phyloP scores from a whole-genome alignment of 2,113 vertebrate species.

The Laticauda laticaudata region DNA sequence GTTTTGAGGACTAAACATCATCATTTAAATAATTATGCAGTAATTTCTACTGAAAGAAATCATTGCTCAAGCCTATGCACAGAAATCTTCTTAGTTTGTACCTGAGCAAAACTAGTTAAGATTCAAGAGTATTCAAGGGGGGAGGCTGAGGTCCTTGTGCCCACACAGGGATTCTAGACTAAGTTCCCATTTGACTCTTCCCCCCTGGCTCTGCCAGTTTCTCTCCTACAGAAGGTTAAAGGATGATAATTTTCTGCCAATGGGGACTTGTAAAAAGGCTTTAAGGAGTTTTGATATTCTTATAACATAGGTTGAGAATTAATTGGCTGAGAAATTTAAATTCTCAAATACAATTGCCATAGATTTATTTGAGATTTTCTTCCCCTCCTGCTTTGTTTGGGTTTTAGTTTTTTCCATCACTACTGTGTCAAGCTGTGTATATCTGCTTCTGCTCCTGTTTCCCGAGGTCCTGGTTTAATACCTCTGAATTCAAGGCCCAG shows the following conservation, averaged over 20 bases:
- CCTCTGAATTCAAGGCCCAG: conserved; percentile 55
- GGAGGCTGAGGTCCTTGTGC: not conserved
- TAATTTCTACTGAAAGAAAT: not conserved
- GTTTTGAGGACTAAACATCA: not conserved
- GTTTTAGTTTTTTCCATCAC: conserved; percentile 43
- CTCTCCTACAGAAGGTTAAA: not conserved
- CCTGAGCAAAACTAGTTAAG: not conserved
- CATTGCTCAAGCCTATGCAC: not conserved
- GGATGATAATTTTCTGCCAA: not conserved
- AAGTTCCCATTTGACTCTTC: not conserved
- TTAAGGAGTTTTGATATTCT: not conserved
- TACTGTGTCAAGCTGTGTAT: conserved; percentile 63
- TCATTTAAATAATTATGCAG: not conserved
- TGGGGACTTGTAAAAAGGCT: not conserved
- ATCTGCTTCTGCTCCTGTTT: conserved; percentile 70
- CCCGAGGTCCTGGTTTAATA: conserved; percentile 62
- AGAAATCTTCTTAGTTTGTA: not conserved
- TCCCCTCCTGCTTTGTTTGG: conserved; percentile 18
- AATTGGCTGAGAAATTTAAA: not conserved
- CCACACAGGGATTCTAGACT: not conserved
- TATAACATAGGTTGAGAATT: not conserved
- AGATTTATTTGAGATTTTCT: not conserved
- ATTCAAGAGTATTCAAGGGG: not conserved
- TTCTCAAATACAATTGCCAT: conserved; percentile 1
- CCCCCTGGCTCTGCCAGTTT: not conserved